Base-by-base conservation (phyloP, 2,888 invertebrate species). In the Rotaria magnacalcarata region DNA sequence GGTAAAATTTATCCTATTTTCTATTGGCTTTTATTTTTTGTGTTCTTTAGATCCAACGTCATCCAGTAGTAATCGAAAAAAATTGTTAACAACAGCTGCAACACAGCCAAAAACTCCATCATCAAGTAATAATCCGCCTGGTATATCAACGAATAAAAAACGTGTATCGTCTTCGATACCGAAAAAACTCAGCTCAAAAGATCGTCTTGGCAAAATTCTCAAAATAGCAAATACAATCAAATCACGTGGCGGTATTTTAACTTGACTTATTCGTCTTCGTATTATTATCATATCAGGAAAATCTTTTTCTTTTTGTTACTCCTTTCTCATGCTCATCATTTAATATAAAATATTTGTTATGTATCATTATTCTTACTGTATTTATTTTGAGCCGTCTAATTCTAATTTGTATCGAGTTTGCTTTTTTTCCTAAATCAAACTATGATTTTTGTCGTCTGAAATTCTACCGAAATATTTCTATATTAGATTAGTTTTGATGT, bases 191-290 rank as follows among this genome's bases (percentile, higher is more conserved):
- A 80, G n/a, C n/a, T 5, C 43, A 21, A 80, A 47, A 80, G 47
- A 80, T 47, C 80, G 80, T 80, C n/a, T 80, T 24, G 80, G 80
- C 47, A 80, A 80, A 80, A 80, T 80, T 80, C 80, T 80, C 24
- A 80, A 80, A 80, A 80, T 80, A 47, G 80, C 80, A 21, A 80
- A 80, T 47, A 80, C 47, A 14, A 80, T 80, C 14, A 80, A 80
- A 80, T 80, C 80, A 14, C 80, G 80, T 24, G 80, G 80, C 8
- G 80, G 80, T 2, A 34, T 80, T n/a, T n/a, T 80, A 47, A 80
- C 80, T 1, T 80, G n/a, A 80, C 19, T 67, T 67, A 5, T 67
- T 14, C 16, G 11, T 27, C 14, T 14, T 67, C 6, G 34, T 34
- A 34, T 27, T 67, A 67, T 34, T 7, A 34, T 19, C 4, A 67